Conservation (phyloP, 2,888 invertebrate genomes). For the Drosophila sordidula region DNA sequence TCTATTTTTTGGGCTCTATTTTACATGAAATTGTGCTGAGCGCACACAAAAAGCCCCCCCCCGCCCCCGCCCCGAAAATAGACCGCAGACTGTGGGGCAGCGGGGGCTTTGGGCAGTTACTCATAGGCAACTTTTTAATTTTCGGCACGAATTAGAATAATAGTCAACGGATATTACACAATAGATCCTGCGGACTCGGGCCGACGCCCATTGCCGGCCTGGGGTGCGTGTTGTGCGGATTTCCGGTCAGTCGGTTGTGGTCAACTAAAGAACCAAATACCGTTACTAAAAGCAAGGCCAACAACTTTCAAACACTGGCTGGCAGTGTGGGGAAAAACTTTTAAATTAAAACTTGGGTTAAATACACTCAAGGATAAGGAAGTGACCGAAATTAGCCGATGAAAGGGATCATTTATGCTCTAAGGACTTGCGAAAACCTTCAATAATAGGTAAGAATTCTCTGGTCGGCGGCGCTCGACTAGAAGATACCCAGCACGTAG, state of each 20-base stretch:
- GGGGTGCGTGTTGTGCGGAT: slow-evolving; percentile 54
- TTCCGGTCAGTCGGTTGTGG: slow-evolving; percentile 61
- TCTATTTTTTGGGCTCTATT: slow-evolving; percentile 60
- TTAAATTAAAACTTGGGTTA: slow-evolving; percentile 10
- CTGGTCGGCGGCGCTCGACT: too few species aligned
- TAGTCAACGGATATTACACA: slow-evolving; percentile 74
- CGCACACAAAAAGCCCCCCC: slow-evolving; percentile 37
- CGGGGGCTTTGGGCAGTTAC: background rate
- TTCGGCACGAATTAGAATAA: slow-evolving; percentile 78
- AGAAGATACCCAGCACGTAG: too few species aligned
- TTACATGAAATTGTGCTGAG: slow-evolving; percentile 68
- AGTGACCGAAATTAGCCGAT: background rate
- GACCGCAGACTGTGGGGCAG: slow-evolving; percentile 8
- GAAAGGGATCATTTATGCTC: background rate
- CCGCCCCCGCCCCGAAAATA: slow-evolving; percentile 16
- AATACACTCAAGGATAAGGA: background rate
- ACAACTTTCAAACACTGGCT: background rate
- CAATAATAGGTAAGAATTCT: too few species aligned
- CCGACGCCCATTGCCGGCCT: slow-evolving; percentile 22
- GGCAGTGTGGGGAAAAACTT: slow-evolving; percentile 3
- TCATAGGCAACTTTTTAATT: slow-evolving; percentile 71
- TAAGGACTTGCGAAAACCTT: too few species aligned
- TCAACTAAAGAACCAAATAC: slow-evolving; percentile 24
- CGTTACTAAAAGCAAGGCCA: slow-evolving; percentile 27
- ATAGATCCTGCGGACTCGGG: slow-evolving; percentile 40